Base-by-base conservation (phyloP, 64 coral and sea anemone species). In the Porites lutea region DNA sequence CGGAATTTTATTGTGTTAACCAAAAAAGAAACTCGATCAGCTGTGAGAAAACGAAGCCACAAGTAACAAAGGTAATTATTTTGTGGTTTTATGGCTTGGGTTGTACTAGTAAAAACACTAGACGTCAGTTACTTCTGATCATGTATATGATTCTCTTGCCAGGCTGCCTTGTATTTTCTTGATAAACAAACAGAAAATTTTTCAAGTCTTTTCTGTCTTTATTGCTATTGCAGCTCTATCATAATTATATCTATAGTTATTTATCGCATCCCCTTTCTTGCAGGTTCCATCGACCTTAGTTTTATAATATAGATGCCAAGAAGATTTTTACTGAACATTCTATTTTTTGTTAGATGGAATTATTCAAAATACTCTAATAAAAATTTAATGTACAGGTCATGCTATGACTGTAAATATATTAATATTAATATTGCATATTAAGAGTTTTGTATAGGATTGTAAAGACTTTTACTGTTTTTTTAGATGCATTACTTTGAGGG, bases 281-380 rank as follows among this genome's bases (percentile, higher is more conserved):
- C 90, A 96, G 95, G 71, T 96, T 96, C 78, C 95, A 96, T 77
- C 95, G 95, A 44, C 95, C 95, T 53, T 96, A 93, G 79, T 80
- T 92, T 96, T 93, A 67, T 84, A 37, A 37, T 37, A 84, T 19
- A 47, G 61, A 68, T n/a, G 6, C 27, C 62, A 13, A 84, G 81
- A 84, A 47, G 62, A 84, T 84, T 68, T 83, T 84, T 68, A 84
- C 81, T 67, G 66, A 68, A 84, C 61, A 82, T 67, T 11, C 63
- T 84, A 67, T 84, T 84, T 83, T 84, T 84, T 65, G 61, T 84
- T 84, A 67, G 43, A 84, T 84, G 16, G 62, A 84, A 84, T 84
- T 84, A 68, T 84, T 84, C 44, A 66, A 68, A 63, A 65, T 51
- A 84, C 81, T 84, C 81, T 84, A 49, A 84, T 67, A 48, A 67